phyloP scores from a whole-genome alignment of 2,113 vertebrate species.

The Anolis sagrei region DNA sequence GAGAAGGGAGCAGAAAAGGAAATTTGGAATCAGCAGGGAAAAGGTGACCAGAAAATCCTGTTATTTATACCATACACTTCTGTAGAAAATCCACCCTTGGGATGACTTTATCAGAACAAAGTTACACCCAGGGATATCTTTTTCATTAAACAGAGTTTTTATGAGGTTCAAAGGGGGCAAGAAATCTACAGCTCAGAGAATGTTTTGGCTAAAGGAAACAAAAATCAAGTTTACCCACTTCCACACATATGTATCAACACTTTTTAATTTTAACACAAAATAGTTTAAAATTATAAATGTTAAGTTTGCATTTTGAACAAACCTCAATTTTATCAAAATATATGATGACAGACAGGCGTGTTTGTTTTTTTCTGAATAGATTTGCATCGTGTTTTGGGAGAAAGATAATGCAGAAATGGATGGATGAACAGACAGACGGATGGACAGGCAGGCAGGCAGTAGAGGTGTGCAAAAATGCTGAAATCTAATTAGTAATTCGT shows the following conservation, averaged over 20 bases:
- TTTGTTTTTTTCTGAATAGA: too few relatives aligned
- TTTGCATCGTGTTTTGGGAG: too few relatives aligned
- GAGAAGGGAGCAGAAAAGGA: conserved; percentile 41
- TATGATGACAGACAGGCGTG: too few relatives aligned
- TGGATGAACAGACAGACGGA: too few relatives aligned
- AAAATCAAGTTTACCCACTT: neutral
- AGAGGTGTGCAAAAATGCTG: too few relatives aligned
- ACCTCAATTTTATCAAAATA: too few relatives aligned
- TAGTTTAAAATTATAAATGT: neutral
- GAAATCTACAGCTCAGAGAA: conserved; percentile 24
- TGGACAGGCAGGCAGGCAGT: too few relatives aligned
- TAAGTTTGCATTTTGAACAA: neutral
- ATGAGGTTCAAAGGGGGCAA: conserved; percentile 44
- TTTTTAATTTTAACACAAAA: conserved; percentile 38
- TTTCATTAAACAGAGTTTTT: conserved; percentile 44
- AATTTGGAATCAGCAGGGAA: conserved; percentile 38
- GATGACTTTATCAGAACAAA: conserved; percentile 42
- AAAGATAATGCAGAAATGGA: too few relatives aligned
- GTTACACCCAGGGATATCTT: conserved; percentile 1
- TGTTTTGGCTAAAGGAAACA: conserved; percentile 26
- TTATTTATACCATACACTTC: conserved; percentile 47
- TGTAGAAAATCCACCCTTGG: conserved; percentile 35
- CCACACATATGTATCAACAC: neutral
- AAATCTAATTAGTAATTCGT: too few relatives aligned
- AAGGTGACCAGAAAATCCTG: conserved; percentile 56